Base-by-base conservation (phyloP, 2,888 invertebrate genomes). In the Dynastes tityus region DNA sequence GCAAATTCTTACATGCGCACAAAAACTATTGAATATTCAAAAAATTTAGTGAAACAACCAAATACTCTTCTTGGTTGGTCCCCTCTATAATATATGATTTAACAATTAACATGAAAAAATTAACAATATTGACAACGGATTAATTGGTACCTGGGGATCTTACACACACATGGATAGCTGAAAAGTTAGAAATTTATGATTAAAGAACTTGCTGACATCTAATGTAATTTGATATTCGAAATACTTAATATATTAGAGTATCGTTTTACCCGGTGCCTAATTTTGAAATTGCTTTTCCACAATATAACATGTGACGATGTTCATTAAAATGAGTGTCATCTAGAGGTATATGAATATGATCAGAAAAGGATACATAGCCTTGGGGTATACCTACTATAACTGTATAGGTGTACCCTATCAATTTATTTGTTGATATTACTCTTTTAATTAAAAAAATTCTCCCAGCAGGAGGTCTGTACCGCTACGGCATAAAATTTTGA, bases 191-290 rank as follows among this genome's bases (percentile, higher is more conserved):
- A 61, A 40, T 74, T 61, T 74, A 74, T 16, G 73, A 74, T 61
- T 61, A 45, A 61, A n/a, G 32, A 58, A 74, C 73, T 74, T 74
- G 73, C 45, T 49, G 73, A 74, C 73, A 49, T 61, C 16, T 74
- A 61, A 74, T 61, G 73, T 61, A 74, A 74, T 74, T 74, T 74
- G 73, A 74, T 68, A 68, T 51, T 67, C 65, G 68, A 68, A 68
- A 68, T 49, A 49, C 29, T 11, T 22, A 68, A 68, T 45, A 40
- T 67, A 22, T 16, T 22, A 22, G 65, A 40, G 45, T 40, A 58
- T 58, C 55, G 22, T 22, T 16, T 58, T 58, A 58, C 55, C 3
- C 9, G 22, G 16, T 9, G 40, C 45, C 16, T 67, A 45, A 67
- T 45, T 45, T 45, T 40, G 40, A 22, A 49, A 67, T 67, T 67